These are phyloP conservation scores for Pseudomyrmex pallidus DNA, from an alignment of 1,140 invertebrate species.

Conservation along the genomic window DNA sequence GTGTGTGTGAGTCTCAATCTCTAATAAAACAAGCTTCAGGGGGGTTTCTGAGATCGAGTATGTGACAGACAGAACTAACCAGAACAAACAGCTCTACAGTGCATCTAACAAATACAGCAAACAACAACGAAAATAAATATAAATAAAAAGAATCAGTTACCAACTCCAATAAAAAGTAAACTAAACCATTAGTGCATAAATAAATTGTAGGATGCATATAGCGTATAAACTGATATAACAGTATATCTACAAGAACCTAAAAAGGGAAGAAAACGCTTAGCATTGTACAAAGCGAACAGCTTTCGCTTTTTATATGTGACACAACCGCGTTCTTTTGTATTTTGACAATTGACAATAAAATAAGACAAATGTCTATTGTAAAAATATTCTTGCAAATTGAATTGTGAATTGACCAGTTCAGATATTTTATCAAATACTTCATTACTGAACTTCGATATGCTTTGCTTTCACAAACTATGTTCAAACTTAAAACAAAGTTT, in stretches of 20 bases:
- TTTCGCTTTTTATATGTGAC: neutral
- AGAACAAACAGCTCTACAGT: slow-evolving; percentile 85
- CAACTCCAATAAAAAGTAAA: slow-evolving; percentile 77
- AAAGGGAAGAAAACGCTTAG: slow-evolving; percentile 66
- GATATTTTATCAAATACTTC: too few relatives aligned
- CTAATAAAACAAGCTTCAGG: slow-evolving; percentile 85
- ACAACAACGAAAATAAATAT: slow-evolving; percentile 85
- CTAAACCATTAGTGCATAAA: slow-evolving; percentile 75
- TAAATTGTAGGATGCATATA: slow-evolving; percentile 66
- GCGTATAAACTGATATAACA: slow-evolving; percentile 56
- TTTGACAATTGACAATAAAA: neutral
- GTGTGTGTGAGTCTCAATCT: slow-evolving; percentile 81
- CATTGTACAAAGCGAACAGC: slow-evolving; percentile 57
- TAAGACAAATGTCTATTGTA: neutral
- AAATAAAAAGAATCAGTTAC: slow-evolving; percentile 79
- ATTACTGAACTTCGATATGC: too few relatives aligned
- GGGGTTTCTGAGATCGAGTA: slow-evolving; percentile 83
- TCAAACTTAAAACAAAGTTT: too few relatives aligned
- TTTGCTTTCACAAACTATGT: too few relatives aligned
- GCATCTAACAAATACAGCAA: slow-evolving; percentile 86
- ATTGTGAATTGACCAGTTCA: too few relatives aligned
- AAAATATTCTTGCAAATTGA: too few relatives aligned
- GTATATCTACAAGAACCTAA: slow-evolving; percentile 64
- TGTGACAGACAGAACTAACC: slow-evolving; percentile 85
- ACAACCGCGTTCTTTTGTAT: neutral